Evolutionary conservation across 2,888 invertebrate genomes (phyloP).

Genomic region (Drosophila cognata): DNA sequence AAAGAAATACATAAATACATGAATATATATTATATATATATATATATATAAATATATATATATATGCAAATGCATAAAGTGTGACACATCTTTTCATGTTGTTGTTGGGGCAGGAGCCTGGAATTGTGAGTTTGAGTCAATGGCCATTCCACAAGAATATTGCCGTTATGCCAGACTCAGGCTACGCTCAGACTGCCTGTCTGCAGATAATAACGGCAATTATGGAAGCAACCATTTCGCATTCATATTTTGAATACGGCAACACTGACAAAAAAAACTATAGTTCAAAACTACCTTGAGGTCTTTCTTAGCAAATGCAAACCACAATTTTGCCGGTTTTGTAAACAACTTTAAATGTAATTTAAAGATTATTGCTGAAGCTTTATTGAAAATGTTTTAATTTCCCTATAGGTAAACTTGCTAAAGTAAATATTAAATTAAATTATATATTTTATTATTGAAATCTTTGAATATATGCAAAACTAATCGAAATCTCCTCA

Average conservation of each 20-base stretch:
- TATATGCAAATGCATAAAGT: constrained; percentile 20
- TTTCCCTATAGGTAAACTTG: background rate
- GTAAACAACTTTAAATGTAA: background rate
- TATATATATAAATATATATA: constrained; percentile 14
- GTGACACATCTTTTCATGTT: constrained; percentile 1
- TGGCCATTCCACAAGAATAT: constrained; percentile 34
- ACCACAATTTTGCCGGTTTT: background rate
- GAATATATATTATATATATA: constrained; percentile 5
- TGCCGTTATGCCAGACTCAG: background rate
- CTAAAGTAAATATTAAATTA: background rate
- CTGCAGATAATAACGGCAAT: constrained; percentile 42
- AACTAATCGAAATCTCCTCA: background rate
- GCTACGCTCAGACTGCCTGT: constrained; percentile 53
- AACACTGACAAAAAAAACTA: background rate
- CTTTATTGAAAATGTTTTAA: background rate
- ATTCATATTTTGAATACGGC: background rate
- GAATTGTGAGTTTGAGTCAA: constrained; percentile 34
- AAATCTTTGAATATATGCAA: background rate
- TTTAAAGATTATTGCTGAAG: background rate
- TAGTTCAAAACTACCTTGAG: background rate
- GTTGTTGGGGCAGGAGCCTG: constrained; percentile 1
- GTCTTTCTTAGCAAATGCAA: background rate
- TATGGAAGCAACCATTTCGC: background rate
- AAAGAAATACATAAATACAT: constrained; percentile 9
- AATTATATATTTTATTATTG: background rate